Evolutionary conservation across 2,797 vertebrate species (phyloP).

Genomic region (Gallinago nigripennis): DNA sequence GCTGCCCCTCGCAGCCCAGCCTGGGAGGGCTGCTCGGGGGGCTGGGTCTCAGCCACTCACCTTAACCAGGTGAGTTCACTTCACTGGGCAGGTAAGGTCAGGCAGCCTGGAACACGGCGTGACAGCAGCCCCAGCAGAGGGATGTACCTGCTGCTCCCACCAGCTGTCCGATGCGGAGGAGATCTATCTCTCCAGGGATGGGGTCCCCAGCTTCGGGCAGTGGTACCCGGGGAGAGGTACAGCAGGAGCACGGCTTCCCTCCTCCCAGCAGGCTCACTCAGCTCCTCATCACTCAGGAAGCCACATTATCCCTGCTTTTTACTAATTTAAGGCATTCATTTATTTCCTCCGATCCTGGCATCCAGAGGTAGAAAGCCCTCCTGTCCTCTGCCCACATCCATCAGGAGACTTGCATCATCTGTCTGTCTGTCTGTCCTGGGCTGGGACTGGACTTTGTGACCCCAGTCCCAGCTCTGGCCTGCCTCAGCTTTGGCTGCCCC

Average conservation of each 20-base stretch:
- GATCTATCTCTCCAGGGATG: background rate
- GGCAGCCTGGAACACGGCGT: background rate
- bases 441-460: background rate
- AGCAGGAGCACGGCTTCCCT: fast-evolving
- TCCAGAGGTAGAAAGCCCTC: background rate
- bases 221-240: background rate
- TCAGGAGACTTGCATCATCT: background rate
- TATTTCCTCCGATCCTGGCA: background rate
- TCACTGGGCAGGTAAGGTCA: background rate
- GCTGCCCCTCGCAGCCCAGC: background rate
- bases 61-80: background rate
- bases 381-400: background rate
- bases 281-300: background rate
- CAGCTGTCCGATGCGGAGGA: fast-evolving
- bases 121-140: background rate
- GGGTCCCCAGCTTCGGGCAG: background rate
- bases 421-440: background rate
- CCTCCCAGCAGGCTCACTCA: background rate
- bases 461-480: background rate
- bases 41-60: background rate
- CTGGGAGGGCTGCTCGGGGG: background rate
- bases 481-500: background rate
- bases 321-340: background rate
- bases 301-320: background rate
- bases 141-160: background rate